A percentile compares a stretch with the other conserved stretches of the same genome.
phyloP scores from a whole-genome alignment of 2,888 invertebrate species.

The Brassicogethes aeneus region DNA sequence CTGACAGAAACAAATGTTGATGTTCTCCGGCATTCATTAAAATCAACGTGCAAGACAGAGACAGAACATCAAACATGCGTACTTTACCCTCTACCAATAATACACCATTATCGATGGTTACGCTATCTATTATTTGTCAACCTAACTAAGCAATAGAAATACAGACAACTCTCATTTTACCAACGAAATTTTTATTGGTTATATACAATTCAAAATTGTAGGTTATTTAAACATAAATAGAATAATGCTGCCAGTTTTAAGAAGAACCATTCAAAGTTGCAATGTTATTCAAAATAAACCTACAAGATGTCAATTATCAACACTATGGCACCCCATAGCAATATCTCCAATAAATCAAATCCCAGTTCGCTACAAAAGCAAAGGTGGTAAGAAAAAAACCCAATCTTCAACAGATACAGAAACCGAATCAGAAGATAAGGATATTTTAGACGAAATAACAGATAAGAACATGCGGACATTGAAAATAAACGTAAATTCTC shows the following conservation, averaged over 20 bases:
- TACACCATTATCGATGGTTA: neutral
- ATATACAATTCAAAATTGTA: neutral
- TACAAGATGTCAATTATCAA: too few species aligned
- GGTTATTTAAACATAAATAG: neutral
- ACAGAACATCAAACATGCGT: constrained; percentile 12
- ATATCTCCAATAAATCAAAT: neutral
- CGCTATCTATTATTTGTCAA: neutral
- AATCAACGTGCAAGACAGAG: constrained; percentile 10
- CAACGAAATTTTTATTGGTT: neutral
- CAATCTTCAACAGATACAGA: neutral
- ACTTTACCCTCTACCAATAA: constrained; percentile 4
- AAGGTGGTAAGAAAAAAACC: neutral
- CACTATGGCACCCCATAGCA: too few species aligned
- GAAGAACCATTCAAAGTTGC: neutral
- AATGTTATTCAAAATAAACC: neutral
- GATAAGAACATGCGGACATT: constrained; percentile 56
- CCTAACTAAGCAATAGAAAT: neutral
- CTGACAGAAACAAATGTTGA: constrained; percentile 29
- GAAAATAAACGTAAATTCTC: constrained; percentile 53
- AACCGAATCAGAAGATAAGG: constrained; percentile 37
- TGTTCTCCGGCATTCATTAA: constrained; percentile 19
- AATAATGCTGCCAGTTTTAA: neutral
- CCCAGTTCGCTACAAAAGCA: neutral
- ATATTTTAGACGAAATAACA: constrained; percentile 39
- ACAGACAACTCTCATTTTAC: neutral